phyloP scores from a whole-genome alignment of 1,140 invertebrate genomes.

The Acromyrmex echinatior region DNA sequence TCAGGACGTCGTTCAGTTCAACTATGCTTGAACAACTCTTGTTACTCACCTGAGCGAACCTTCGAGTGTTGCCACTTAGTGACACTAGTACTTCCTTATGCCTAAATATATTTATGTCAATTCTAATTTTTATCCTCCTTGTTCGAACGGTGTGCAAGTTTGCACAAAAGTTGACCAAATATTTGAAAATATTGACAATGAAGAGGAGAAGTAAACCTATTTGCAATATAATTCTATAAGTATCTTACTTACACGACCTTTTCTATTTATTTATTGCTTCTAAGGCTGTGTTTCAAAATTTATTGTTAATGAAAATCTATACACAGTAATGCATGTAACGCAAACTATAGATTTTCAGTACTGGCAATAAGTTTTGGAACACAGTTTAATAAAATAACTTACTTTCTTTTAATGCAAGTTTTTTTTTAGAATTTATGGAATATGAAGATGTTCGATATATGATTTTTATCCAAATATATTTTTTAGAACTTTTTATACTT shows the following conservation, averaged over 20 bases:
- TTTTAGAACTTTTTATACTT: neutral
- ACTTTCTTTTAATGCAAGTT: neutral
- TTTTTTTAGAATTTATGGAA: neutral
- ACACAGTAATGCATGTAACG: too few species aligned
- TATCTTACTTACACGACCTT: neutral
- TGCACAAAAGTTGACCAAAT: neutral
- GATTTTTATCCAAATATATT: neutral
- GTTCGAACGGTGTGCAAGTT: neutral
- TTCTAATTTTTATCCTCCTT: neutral
- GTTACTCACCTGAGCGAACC: slow-evolving; percentile 80
- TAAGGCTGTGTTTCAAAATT: too few species aligned
- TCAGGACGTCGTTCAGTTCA: slow-evolving; percentile 65
- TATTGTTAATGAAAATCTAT: too few species aligned
- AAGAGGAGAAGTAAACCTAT: neutral
- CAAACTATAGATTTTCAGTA: too few species aligned
- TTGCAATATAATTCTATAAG: slow-evolving; percentile 1
- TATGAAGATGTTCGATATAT: neutral
- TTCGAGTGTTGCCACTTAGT: slow-evolving; percentile 82
- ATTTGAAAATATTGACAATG: neutral
- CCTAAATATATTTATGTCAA: slow-evolving; percentile 70
- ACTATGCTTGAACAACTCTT: slow-evolving; percentile 82
- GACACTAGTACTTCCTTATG: slow-evolving; percentile 30
- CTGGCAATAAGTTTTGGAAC: too few species aligned
- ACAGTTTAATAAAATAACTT: neutral
- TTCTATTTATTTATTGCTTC: neutral